Evolutionary conservation across 2,888 invertebrate genomes (phyloP), one percentile per base, ranked within the genome.

Genomic region (Leucoma salicis): DNA sequence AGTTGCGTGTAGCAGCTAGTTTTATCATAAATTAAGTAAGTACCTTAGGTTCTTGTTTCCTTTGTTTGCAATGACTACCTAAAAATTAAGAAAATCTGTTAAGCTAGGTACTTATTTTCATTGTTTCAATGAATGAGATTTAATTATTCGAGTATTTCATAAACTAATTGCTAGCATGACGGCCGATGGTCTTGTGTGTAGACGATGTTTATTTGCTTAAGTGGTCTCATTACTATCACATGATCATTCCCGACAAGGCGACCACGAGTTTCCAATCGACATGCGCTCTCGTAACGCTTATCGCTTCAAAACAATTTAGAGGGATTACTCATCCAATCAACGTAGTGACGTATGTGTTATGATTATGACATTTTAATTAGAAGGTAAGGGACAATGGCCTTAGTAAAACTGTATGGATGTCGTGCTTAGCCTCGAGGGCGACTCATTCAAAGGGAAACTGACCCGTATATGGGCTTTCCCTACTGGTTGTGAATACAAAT

Each of bases 181-280:
- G 70, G 68, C 66, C 71, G 66, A 66, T 60, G 65, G 72, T 63
- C 58, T 59, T 70, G 41, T 33, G 49, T 53, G 57, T 54, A 49
- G 60, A 46, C 33, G 38, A 42, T 74, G 70, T 83, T 86, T 83
- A 87, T 87, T 88, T 80, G 82, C 80, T 88, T 83, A 88, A 88
- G 85, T 88, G 87, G 87, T 66, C 77, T 79, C 82, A 85, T 85
- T 75, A 78, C 78, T 78, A 75, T 88, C 87, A 88, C 84, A 84
- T 88, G 88, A 88, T 71, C 66, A 66, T 76, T 81, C 77, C 81
- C 80, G 79, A 80, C 82, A 71, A 73, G 62, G 61, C 60, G 74
- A 69, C 82, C 82, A 84, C 84, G 85, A 82, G 84, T 66, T 82
- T 69, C 76, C 72, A 82, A 83, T 84, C 73, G 66, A 65, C 63